Evolutionary conservation across 2,113 vertebrate species (phyloP).

Genomic region (Hiodon tergisus): DNA sequence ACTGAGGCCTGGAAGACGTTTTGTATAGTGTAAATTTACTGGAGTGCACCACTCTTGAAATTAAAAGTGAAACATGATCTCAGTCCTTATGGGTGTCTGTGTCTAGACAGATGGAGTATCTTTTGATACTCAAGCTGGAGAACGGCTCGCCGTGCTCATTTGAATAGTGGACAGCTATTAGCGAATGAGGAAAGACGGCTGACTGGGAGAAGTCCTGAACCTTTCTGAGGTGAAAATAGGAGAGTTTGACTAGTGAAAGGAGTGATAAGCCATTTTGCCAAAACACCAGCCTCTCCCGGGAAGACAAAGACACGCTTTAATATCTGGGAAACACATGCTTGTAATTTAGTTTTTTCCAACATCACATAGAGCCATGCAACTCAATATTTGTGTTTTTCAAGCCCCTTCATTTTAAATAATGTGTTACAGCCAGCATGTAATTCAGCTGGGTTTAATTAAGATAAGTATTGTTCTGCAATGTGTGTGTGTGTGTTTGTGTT

Average conservation of each 20-base stretch:
- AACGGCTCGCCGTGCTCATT: neutral
- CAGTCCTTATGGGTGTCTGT: neutral
- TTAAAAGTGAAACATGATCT: neutral
- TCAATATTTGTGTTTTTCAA: slow-evolving; percentile 49
- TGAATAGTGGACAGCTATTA: neutral
- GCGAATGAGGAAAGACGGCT: neutral
- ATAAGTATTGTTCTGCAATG: slow-evolving; percentile 30
- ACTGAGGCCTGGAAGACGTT: slow-evolving; percentile 8
- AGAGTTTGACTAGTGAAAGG: neutral
- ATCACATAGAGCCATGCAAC: slow-evolving; percentile 39
- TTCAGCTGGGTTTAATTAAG: slow-evolving; percentile 53
- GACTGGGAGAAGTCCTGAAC: neutral
- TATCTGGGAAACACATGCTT: slow-evolving; percentile 44
- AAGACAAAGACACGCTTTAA: slow-evolving; percentile 29
- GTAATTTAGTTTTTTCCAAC: slow-evolving; percentile 46
- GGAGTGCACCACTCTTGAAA: neutral
- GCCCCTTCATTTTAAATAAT: slow-evolving; percentile 47
- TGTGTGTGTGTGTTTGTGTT: neutral
- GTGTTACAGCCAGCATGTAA: slow-evolving; percentile 46
- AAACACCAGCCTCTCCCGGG: slow-evolving; percentile 17
- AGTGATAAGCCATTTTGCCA: neutral
- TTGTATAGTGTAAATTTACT: neutral
- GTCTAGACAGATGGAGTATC: slow-evolving; percentile 5
- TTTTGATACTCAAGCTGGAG: neutral
- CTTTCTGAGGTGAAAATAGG: neutral